phyloP scores from a whole-genome alignment of 2,113 vertebrate species.

The Mesitornis unicolor region DNA sequence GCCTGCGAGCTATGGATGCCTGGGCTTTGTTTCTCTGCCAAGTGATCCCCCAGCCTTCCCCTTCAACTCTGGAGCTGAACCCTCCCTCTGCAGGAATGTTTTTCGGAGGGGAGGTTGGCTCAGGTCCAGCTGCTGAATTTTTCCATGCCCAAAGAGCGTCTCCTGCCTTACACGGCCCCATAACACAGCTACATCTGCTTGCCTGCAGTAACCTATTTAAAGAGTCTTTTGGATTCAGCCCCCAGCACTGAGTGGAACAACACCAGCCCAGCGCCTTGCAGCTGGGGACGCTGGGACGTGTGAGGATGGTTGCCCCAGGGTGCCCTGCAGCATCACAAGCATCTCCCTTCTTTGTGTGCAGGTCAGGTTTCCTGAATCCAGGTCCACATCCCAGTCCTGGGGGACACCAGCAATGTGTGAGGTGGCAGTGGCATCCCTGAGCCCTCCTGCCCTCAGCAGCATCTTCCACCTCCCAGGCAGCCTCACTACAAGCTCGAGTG shows the following conservation, averaged over 20 bases:
- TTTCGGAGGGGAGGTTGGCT: not conserved
- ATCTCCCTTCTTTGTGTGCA: not conserved
- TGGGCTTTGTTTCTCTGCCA: not conserved
- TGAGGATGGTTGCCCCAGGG: not conserved
- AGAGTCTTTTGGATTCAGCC: not conserved
- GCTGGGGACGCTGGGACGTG: not conserved
- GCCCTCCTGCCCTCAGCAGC: not conserved
- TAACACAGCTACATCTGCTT: not conserved
- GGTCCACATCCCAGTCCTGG: rapidly evolving
- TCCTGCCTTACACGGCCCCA: not conserved
- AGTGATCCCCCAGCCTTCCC: not conserved
- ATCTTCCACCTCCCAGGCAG: not conserved
- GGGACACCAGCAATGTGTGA: not conserved
- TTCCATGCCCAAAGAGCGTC: not conserved
- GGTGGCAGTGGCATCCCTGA: not conserved
- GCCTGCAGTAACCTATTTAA: not conserved
- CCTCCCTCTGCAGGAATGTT: constrained; percentile 15
- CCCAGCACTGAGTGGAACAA: not conserved
- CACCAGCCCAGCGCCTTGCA: not conserved
- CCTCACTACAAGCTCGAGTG: not conserved
- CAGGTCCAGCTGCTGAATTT: not conserved
- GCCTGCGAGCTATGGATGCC: not conserved
- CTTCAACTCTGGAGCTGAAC: not conserved
- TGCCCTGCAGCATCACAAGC: rapidly evolving
- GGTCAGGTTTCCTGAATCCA: not conserved